Conservation (phyloP, 2,797 vertebrate genomes). For the Cichlasoma orientale region DNA sequence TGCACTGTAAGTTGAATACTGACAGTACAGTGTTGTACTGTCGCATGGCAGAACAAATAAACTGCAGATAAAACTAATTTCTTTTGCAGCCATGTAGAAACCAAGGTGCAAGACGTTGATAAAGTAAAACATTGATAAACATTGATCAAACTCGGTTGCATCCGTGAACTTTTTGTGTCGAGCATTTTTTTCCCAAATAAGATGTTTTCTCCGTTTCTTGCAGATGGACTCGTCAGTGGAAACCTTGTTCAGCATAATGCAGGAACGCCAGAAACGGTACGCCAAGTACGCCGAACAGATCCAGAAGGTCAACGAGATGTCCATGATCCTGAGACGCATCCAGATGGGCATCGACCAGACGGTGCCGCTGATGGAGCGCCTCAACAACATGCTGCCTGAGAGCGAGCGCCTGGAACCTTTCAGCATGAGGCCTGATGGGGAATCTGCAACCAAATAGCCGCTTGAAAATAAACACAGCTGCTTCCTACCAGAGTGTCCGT, state of each 20-base stretch:
- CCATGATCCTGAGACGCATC: slow-evolving; percentile 95
- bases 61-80: not conserved
- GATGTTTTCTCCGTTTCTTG: not conserved
- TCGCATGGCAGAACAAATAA: too few relatives aligned
- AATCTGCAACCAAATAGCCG: slow-evolving; percentile 71
- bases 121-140: too few relatives aligned
- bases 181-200: not conserved
- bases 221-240: slow-evolving; percentile 98
- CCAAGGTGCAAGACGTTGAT: too few relatives aligned
- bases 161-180: not conserved
- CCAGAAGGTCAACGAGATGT: slow-evolving; percentile 99
- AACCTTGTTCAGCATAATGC: slow-evolving; percentile 95
- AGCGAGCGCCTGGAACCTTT: slow-evolving; percentile 94
- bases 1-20: too few relatives aligned
- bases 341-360: slow-evolving; percentile 99
- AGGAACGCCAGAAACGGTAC: slow-evolving; percentile 97
- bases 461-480: not conserved
- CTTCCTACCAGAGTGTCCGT: slow-evolving; percentile 2
- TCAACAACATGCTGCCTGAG: slow-evolving; percentile 95
- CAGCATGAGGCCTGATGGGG: slow-evolving; percentile 89
- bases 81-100: not conserved
- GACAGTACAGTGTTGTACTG: too few relatives aligned
- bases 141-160: too few relatives aligned
- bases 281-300: slow-evolving; percentile 99
- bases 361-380: slow-evolving; percentile 92